Conservation (phyloP, 2,797 vertebrate genomes). For the Trachops cirrhosus region DNA sequence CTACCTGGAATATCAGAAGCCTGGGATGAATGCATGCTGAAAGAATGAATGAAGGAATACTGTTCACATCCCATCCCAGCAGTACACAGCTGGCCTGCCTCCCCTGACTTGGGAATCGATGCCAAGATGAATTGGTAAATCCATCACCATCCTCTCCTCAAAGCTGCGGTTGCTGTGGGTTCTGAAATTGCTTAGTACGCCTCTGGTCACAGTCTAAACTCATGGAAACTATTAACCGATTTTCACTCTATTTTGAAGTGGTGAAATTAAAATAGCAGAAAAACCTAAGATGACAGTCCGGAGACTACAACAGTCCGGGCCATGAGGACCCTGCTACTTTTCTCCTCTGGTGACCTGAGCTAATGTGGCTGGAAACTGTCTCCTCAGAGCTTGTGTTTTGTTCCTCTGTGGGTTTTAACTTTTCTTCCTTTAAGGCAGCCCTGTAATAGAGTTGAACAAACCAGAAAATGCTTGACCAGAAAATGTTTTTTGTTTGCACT, state of each 20-base stretch:
- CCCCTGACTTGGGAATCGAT: neutral
- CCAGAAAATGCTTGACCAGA: constrained; percentile 56
- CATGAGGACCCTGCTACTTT: constrained; percentile 42
- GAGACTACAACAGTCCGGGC: neutral
- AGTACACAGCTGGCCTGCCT: neutral
- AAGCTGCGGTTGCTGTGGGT: constrained; percentile 16
- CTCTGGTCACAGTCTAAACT: constrained; percentile 64
- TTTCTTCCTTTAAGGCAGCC: neutral
- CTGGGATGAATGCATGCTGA: neutral
- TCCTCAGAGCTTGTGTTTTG: constrained; percentile 45
- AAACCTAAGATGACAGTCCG: neutral
- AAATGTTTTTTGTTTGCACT: constrained; percentile 69
- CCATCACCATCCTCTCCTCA: constrained; percentile 11
- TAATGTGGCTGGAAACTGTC: constrained; percentile 43
- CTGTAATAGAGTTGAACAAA: constrained; percentile 61
- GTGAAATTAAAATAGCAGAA: constrained; percentile 63
- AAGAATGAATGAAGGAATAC: constrained; percentile 37
- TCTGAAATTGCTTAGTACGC: constrained; percentile 49
- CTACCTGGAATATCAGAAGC: neutral
- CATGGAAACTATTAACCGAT: constrained; percentile 66
- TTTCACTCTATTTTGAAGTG: constrained; percentile 58
- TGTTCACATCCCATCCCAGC: neutral
- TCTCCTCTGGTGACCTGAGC: neutral
- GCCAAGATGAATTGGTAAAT: constrained; percentile 45
- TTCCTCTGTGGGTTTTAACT: constrained; percentile 51